Base-by-base conservation (phyloP, 2,797 vertebrate species). In the Mormyrus hasselquistii region DNA sequence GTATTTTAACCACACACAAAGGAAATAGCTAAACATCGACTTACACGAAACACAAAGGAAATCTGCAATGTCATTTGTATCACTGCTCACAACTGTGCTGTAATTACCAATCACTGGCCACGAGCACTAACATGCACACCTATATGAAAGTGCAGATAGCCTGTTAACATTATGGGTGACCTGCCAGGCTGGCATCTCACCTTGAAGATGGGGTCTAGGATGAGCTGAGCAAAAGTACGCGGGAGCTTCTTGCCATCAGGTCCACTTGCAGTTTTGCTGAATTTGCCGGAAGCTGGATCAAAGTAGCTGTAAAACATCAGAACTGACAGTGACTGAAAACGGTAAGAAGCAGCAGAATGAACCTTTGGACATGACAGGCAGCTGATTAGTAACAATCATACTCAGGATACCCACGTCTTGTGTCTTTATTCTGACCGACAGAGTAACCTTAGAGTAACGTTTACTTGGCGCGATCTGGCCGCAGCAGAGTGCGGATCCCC, bases 151-250 rank as follows among this genome's bases (percentile, higher is more conserved):
- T 50, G 82, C 19, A 84, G 14, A 19, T 19, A 8, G 10, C 73
- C 34, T 7, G 19, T 41, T 79, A 79, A 16, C 73, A 19, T 44
- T 12, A 79, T 34, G 0, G 7, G 38, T 8, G 25, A 2, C 10
- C 73, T 19, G 25, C 53, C 34, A 6, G 2, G 9, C 65, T 25
- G 9, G 76, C 7, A n/a, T 4, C 53, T 94, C 91, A 98, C 98
- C 96, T 98, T 98, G 91, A 97, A 98, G 94, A 98, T 98, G 84
- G 97, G 97, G 88, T 99, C 98, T 91, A 99, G 94, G 89, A 99
- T 94, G 57, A 99, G 97, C 90, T 97, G 94, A 92, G 96, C 93
- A 91, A 99, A 99, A 9, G 97, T 98, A 9, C 98, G 96, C 0
- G 97, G 93, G 22, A 94, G 93, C 82, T 95, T 97, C 90, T 96